Conservation (phyloP, 2,797 vertebrate species). For the Chiloscyllium punctatum region DNA sequence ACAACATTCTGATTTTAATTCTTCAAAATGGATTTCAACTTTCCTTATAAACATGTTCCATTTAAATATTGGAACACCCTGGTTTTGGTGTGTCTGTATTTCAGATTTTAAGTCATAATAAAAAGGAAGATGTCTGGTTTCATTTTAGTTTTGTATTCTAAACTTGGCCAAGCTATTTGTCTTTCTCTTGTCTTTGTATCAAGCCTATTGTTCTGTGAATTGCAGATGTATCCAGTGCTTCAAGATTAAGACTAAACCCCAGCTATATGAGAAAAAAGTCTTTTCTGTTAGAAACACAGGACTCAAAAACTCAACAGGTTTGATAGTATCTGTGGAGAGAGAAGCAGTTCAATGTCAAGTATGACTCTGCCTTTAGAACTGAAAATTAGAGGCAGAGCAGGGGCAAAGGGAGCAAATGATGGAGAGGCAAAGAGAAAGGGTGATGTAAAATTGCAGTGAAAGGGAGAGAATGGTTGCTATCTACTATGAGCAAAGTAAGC, state of each 20-base stretch:
- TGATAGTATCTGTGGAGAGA: no score
- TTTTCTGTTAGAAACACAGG: no score
- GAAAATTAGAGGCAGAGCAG: no score
- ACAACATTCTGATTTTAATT: neutral
- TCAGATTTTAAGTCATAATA: neutral
- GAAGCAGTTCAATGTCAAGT: no score
- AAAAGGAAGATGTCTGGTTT: neutral
- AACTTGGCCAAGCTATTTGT: neutral
- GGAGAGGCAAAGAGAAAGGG: no score
- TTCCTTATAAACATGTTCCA: neutral
- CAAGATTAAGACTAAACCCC: neutral
- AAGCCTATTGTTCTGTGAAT: neutral
- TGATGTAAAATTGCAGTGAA: no score
- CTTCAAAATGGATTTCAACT: neutral
- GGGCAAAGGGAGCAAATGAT: no score
- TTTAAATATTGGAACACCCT: neutral
- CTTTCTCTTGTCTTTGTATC: neutral
- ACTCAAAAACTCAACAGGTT: no score
- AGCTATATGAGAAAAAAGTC: neutral
- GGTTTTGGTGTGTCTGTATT: neutral
- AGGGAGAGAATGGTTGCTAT: no score
- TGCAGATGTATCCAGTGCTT: neutral
- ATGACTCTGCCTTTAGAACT: no score
- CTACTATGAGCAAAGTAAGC: no score
- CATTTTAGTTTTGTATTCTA: neutral